Base-by-base conservation (phyloP, 2,113 vertebrate genomes). In the Axis porcinus region DNA sequence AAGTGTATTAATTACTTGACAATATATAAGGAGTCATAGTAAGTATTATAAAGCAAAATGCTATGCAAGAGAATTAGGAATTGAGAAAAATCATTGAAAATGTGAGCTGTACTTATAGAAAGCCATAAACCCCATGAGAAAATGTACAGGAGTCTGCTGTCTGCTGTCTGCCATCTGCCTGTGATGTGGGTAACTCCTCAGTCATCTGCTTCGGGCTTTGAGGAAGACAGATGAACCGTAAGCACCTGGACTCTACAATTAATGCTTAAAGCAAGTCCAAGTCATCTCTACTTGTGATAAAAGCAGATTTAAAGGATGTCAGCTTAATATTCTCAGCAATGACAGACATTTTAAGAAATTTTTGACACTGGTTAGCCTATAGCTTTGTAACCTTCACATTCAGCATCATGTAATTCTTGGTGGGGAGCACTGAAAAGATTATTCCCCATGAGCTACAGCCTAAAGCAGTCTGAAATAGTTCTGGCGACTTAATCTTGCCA, bases 1-100 rank as follows among this genome's bases (percentile, higher is more conserved):
- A 94, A 67, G 57, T 36, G 33, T 79, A 83, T 83, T 86, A 81
- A 94, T 81, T 89, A 89, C 36, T 55, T 82, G 67, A 91, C 45
- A 92, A 94, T 64, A 93, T 17, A 30, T 16, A 74, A 50, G 5
- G 3, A 64, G 16, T 43, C n/a, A 36, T 40, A 50, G 47, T 43
- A 21, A 92, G 40, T 45, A 95, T 13, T 83, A 86, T n/a, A 84
- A 84, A 93, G 62, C 36, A 74, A 92, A 92, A 82, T 87, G 3
- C 12, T 74, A 70, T 12, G 25, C 78, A 40, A 88, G 21, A 96
- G 19, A 85, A 81, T 84, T 33, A 78, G 47, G 47, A 50, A 82
- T 7, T 45, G 82, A 74, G 33, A 91, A 3, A 40, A 83, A n/a
- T 57, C 50, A 88, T 7, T 89, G 60, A 96, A 89, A 86, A 43